Base-by-base conservation (phyloP, 2,113 vertebrate genomes). In the Eptatretus burgeri region DNA sequence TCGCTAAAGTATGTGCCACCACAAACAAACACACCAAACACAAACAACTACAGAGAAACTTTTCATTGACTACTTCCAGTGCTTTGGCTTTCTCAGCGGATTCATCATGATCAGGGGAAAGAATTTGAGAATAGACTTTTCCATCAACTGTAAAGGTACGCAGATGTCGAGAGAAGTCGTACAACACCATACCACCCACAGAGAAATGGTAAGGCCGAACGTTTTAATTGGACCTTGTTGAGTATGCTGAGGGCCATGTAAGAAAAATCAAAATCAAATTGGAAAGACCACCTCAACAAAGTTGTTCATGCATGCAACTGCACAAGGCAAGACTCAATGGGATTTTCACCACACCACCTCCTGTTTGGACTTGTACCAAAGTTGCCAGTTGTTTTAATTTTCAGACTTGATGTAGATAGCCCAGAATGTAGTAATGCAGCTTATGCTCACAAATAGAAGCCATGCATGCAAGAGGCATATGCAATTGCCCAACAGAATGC, bases 131-230 rank as follows among this genome's bases (percentile, higher is more conserved):
- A n/a, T n/a, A n/a, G n/a, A n/a, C n/a, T n/a, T n/a, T n/a, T n/a
- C n/a, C n/a, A n/a, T n/a, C n/a, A n/a, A n/a, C n/a, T n/a, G n/a
- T n/a, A n/a, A n/a, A n/a, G n/a, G n/a, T n/a, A n/a, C n/a, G n/a
- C n/a, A n/a, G n/a, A n/a, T n/a, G n/a, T n/a, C n/a, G n/a, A n/a
- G n/a, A n/a, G n/a, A 18, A 66, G 13, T 2, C 20, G 17, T 14
- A 71, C 64, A 1, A 63, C 65, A 1, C 66, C 60, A 2, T 65
- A 70, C 14, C 63, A 68, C 17, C 66, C 67, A 9, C 67, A 63
- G 62, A n/a, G 63, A 5, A 66, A 66, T 51, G 63, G 20, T 13
- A 41, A 41, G 3, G 62, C 19, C 11, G 66, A 69, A 62, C 52
- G 64, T 53, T 14, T 67, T 16, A 69, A 69, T 12, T 2, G 50